phyloP scores from a whole-genome alignment of 2,797 vertebrate genomes.

The Xiphophorus birchmanni region DNA sequence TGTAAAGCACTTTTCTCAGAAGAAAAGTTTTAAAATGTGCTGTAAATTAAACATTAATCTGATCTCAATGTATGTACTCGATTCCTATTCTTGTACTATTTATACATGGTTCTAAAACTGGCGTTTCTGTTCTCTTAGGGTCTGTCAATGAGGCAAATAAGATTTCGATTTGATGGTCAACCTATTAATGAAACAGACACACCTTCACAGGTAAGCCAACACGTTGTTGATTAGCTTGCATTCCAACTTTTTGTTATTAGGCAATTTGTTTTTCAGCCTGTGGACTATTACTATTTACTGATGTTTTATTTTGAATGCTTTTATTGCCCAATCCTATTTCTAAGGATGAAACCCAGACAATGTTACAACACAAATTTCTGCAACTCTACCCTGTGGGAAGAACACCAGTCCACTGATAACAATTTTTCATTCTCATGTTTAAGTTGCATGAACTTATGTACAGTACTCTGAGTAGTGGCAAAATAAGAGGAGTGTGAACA shows the following conservation, averaged over 20 bases:
- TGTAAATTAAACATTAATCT: not conserved
- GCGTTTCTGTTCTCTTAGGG: conserved; percentile 77
- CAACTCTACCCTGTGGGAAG: not conserved
- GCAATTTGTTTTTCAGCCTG: not conserved
- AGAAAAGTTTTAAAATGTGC: not conserved
- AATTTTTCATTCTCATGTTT: not conserved
- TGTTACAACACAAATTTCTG: not conserved
- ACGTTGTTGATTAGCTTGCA: not conserved
- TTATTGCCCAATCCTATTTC: not conserved
- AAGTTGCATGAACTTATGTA: not conserved
- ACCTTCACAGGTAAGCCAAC: conserved; percentile 89
- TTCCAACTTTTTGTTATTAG: not conserved
- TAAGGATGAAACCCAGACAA: not conserved
- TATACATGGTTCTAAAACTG: not conserved
- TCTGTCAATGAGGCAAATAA: conserved; percentile 96
- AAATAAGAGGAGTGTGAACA: not conserved
- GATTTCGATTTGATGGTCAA: conserved; percentile 97
- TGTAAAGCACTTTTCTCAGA: not conserved
- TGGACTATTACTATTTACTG: not conserved
- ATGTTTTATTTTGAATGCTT: not conserved
- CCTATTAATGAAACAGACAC: conserved; percentile 98
- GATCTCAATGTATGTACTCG: not conserved
- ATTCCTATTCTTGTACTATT: not conserved
- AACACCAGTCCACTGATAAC: not conserved
- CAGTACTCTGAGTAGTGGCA: not conserved